Conservation (phyloP, 1,140 invertebrate genomes). For the Magallana gigas region DNA sequence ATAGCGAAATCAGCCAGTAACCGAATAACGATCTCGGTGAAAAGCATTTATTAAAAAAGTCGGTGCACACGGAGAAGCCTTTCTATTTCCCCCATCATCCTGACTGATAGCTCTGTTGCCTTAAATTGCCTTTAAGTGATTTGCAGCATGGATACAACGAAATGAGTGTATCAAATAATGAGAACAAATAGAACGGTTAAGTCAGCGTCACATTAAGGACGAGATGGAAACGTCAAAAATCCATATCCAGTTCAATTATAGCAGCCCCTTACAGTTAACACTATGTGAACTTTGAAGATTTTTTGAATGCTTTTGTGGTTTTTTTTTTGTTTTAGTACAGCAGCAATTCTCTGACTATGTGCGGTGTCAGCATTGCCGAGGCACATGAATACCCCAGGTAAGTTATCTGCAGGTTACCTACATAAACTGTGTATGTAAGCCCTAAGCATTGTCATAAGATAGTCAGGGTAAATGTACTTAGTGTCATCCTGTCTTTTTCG, state of each 20-base stretch:
- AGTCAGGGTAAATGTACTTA: too few species aligned
- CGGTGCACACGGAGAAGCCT: too few species aligned
- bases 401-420: not conserved
- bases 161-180: constrained; percentile 7
- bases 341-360: constrained; percentile 55
- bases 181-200: not conserved
- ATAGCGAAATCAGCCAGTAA: too few species aligned
- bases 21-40: too few species aligned
- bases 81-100: too few species aligned
- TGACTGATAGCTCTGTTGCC: too few species aligned
- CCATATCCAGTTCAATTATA: not conserved
- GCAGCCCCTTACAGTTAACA: not conserved
- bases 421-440: too few species aligned
- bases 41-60: too few species aligned
- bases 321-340: constrained; percentile 53
- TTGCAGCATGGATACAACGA: not conserved
- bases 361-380: constrained; percentile 50
- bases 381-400: constrained; percentile 48
- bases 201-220: not conserved
- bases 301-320: not conserved
- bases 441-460: too few species aligned
- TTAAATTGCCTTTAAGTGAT: not conserved
- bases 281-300: not conserved
- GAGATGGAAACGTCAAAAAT: not conserved
- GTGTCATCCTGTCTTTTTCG: too few species aligned